Percentiles rank a stretch among this genome's conserved stretches.
phyloP scores from a whole-genome alignment of 2,797 vertebrate genomes.

The Heterohyrax brucei region DNA sequence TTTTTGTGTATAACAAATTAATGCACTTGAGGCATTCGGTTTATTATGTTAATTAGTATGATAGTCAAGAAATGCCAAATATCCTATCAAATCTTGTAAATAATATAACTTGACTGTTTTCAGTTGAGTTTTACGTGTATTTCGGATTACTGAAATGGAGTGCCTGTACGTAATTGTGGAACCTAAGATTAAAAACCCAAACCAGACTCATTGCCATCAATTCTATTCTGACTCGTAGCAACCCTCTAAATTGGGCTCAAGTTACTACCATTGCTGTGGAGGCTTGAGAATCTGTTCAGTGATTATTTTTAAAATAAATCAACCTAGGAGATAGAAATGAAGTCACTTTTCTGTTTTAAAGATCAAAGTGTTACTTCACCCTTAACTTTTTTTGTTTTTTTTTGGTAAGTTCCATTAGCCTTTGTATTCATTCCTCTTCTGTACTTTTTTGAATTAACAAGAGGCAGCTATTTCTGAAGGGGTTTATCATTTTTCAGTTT shows the following conservation, averaged over 20 bases:
- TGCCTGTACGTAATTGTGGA: constrained; percentile 22
- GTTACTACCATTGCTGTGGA: constrained; percentile 49
- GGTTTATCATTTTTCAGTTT: constrained; percentile 59
- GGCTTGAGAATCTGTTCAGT: not conserved
- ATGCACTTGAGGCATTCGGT: constrained; percentile 15
- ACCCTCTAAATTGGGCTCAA: not conserved
- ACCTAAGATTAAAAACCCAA: not conserved
- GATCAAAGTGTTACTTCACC: constrained; percentile 32
- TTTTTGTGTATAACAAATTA: constrained; percentile 41
- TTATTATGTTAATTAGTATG: not conserved
- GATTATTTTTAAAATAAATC: constrained; percentile 66
- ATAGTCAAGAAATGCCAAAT: not conserved
- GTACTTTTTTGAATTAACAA: constrained; percentile 61
- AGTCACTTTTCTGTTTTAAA: constrained; percentile 52
- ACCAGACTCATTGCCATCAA: too few relatives aligned
- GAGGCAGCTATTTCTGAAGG: constrained; percentile 29
- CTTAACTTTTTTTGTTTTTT: not conserved
- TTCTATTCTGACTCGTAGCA: too few relatives aligned
- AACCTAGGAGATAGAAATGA: constrained; percentile 24
- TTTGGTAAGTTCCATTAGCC: constrained; percentile 17
- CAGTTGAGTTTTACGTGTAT: constrained; percentile 33
- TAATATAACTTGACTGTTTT: constrained; percentile 53
- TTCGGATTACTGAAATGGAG: constrained; percentile 51
- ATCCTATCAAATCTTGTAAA: constrained; percentile 46
- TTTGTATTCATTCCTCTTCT: constrained; percentile 24